Percentiles rank a stretch among this genome's conserved stretches.
Evolutionary conservation across 2,797 vertebrate species (phyloP).

Genomic region (Myioborus melanocephalus): DNA sequence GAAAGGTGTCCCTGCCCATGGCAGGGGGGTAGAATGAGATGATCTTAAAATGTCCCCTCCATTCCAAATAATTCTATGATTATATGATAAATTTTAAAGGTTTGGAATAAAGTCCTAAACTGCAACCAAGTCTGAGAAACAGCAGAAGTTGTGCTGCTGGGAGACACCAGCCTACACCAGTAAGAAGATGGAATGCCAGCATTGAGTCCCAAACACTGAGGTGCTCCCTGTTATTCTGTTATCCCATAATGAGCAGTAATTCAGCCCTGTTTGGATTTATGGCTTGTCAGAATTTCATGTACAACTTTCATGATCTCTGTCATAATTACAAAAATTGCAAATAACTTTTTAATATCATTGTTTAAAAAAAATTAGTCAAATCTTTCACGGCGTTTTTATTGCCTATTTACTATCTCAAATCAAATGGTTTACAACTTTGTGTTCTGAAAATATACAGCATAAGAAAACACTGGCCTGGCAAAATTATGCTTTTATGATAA

Average conservation of each 20-base stretch:
- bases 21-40: rapidly evolving
- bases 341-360: conserved; percentile 33
- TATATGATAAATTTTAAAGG: not conserved
- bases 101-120: not conserved
- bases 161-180: not conserved
- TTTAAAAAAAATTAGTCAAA: not conserved
- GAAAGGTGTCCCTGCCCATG: not conserved
- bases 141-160: not conserved
- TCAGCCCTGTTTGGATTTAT: not conserved
- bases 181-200: not conserved
- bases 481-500: conserved; percentile 63
- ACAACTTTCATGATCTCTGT: not conserved
- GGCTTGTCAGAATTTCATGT: not conserved
- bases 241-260: not conserved
- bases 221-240: not conserved
- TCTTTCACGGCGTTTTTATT: conserved; percentile 17
- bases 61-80: not conserved
- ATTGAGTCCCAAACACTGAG: not conserved
- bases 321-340: conserved; percentile 37
- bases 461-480: conserved; percentile 29
- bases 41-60: not conserved
- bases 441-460: conserved; percentile 30
- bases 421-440: conserved; percentile 48
- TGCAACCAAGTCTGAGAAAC: not conserved
- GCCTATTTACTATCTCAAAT: conserved; percentile 40